These are phyloP conservation scores for Poeciliopsis infans DNA, from an alignment of 2,797 vertebrate genomes.

Conservation along the genomic window DNA sequence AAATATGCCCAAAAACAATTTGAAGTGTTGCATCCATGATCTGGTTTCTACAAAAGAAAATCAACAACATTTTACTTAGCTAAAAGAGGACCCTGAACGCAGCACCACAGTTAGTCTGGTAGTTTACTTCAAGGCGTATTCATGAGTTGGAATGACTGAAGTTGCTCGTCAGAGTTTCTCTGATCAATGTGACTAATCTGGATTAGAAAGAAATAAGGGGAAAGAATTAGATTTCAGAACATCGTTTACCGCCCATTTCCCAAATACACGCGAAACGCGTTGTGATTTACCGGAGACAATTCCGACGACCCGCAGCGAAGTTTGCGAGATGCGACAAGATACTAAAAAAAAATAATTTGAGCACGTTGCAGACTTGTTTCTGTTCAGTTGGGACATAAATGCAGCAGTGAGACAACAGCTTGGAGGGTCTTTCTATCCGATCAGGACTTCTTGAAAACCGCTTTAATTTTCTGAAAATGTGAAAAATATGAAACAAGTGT, in stretches of 20 bases:
- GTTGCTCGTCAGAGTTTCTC: no score
- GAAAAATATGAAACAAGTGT: constrained; percentile 48
- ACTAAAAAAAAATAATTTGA: neutral
- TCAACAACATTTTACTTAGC: no score
- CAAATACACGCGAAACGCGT: neutral
- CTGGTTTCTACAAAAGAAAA: no score
- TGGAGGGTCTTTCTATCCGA: constrained; percentile 51
- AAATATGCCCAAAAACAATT: no score
- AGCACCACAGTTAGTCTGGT: neutral
- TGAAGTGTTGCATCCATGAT: no score
- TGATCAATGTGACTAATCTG: neutral
- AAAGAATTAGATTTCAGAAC: neutral
- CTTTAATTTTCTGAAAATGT: constrained; percentile 25
- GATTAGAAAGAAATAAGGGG: neutral
- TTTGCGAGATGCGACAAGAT: neutral
- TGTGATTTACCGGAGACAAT: neutral
- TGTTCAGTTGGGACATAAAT: constrained; percentile 12
- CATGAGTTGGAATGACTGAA: neutral
- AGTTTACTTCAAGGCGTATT: neutral
- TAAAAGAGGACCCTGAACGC: neutral
- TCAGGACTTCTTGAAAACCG: constrained; percentile 32
- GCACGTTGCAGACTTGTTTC: neutral
- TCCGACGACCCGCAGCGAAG: neutral
- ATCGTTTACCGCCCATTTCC: neutral
- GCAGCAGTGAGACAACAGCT: constrained; percentile 30